Base-by-base conservation (phyloP, 2,888 invertebrate species). In the Zygogramma bicolorata region DNA sequence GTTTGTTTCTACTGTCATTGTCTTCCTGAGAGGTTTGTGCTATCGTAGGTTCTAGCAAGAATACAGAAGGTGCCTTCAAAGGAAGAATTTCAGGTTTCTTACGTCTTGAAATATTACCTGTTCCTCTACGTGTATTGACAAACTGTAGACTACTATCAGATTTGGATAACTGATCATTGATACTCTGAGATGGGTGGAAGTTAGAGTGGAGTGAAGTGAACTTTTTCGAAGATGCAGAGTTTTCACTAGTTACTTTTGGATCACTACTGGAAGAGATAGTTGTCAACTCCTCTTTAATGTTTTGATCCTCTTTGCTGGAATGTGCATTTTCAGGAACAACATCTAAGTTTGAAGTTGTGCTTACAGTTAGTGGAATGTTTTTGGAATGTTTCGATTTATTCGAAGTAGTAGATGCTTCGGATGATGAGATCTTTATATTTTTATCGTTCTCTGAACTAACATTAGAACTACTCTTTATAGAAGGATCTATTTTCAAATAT, bases 41-140 rank as follows among this genome's bases (percentile, higher is more conserved):
- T 2, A 34, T 38, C 46, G 46, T 20, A 15, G 70, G 46, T 6
- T 53, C 53, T 7, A 59, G 70, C 34, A 79, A 62, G 7, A 77
- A 77, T n/a, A 76, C 46, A 20, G 65, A 69, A 20, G 79, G 76
- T n/a, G 74, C 73, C 2, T 69, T 70, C 25, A 77, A 59, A 29
- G 75, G 71, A 7, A 67, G 29, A 20, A 69, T 27, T 42, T 70
- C 46, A n/a, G 58, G 61, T 70, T 46, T 31, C 63, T 69, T 42
- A 58, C 18, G 49, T n/a, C 31, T 18, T 13, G 15, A 38, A 57
- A 42, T 46, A 46, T 27, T 61, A 18, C 25, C 13, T 46, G 59
- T 53, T 29, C 68, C 68, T 29, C 72, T 68, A 18, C 31, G 27
- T 5, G 60, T 65, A 42, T 72, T 72, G 40, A 72, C 20, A 34